Percentiles rank a stretch among this genome's conserved stretches.
Conservation (phyloP, 2,113 vertebrate genomes). For the Phyllostomus hastatus region DNA sequence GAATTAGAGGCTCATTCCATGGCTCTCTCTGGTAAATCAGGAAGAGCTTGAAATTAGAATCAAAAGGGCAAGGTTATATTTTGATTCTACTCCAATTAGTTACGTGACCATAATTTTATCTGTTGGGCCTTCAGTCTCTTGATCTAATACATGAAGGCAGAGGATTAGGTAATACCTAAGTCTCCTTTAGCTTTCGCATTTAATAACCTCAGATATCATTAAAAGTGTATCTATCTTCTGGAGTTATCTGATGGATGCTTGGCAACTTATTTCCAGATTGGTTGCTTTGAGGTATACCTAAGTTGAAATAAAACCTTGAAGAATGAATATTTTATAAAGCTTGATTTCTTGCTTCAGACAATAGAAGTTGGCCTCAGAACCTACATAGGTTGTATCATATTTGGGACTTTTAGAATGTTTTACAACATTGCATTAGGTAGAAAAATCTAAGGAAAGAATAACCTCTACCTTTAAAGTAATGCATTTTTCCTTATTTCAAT, state of each 20-base stretch:
- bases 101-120: background rate
- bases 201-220: background rate
- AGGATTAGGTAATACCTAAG: background rate
- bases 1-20: background rate
- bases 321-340: slow-evolving; percentile 16
- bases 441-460: background rate
- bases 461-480: background rate
- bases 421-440: background rate
- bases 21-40: background rate
- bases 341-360: background rate
- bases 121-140: background rate
- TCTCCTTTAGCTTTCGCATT: slow-evolving; percentile 11
- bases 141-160: background rate
- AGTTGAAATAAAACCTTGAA: slow-evolving; percentile 7
- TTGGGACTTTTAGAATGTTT: background rate
- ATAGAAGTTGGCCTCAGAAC: background rate
- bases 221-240: background rate
- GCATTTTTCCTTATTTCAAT: background rate
- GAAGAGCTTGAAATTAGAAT: background rate
- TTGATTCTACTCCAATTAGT: background rate
- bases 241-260: background rate
- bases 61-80: background rate
- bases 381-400: background rate
- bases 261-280: background rate
- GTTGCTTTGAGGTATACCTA: background rate